Evolutionary conservation across 2,888 invertebrate species (phyloP).

Genomic region (Trichacis sp.): DNA sequence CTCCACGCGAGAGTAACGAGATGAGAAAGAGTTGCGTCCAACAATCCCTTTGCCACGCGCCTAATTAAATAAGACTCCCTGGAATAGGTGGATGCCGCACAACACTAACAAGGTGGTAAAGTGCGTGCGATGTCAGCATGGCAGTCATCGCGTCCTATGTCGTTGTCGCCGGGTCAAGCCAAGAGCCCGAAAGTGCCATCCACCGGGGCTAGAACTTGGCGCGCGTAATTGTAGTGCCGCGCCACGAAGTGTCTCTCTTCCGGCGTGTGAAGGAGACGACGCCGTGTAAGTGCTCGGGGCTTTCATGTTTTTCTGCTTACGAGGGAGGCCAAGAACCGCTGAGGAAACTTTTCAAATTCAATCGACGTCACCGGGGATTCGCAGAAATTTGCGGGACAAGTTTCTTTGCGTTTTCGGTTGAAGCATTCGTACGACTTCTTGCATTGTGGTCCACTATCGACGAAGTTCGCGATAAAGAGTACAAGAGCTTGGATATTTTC

Average conservation of each 20-base stretch:
- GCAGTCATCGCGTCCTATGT: slow-evolving; percentile 37
- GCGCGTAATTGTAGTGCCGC: slow-evolving; percentile 63
- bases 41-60: slow-evolving; percentile 64
- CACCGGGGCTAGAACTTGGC: slow-evolving; percentile 54
- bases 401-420: slow-evolving; percentile 8
- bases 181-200: slow-evolving; percentile 53
- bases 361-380: neutral
- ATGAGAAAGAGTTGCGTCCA: slow-evolving; percentile 49
- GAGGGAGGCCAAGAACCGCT: slow-evolving; percentile 18
- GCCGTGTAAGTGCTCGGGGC: slow-evolving; percentile 18
- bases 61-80: slow-evolving; percentile 68
- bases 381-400: neutral
- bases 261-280: slow-evolving; percentile 36
- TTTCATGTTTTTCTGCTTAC: slow-evolving; percentile 21
- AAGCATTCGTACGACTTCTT: slow-evolving; percentile 17
- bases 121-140: slow-evolving; percentile 48
- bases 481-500: too few species aligned
- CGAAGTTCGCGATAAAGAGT: neutral
- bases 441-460: slow-evolving; percentile 26
- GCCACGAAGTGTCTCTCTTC: slow-evolving; percentile 42
- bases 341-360: slow-evolving; percentile 6
- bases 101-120: slow-evolving; percentile 60
- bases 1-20: slow-evolving; percentile 44
- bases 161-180: slow-evolving; percentile 53
- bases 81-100: slow-evolving; percentile 49